These are phyloP conservation scores for Thereva unica DNA, from an alignment of 2,888 invertebrate genomes.

Conservation along the genomic window DNA sequence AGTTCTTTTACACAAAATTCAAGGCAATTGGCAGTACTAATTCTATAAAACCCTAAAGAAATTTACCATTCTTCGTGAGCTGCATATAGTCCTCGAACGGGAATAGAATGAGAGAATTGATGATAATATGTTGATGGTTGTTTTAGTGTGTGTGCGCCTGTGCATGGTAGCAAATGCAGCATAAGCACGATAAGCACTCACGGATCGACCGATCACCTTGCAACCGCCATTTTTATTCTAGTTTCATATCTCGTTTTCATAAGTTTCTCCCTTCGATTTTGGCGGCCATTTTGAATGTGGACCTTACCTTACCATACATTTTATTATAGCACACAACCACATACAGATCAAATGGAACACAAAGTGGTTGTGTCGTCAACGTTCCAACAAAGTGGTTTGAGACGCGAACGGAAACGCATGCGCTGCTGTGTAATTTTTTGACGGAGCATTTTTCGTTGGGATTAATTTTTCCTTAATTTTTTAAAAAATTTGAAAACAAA, in stretches of 20 bases:
- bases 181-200: too few relatives aligned
- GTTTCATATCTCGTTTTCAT: neutral
- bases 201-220: neutral
- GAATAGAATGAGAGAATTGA: too few relatives aligned
- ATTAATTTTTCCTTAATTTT: conserved; percentile 25
- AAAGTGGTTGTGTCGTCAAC: conserved; percentile 41
- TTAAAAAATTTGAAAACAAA: conserved; percentile 4
- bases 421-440: conserved; percentile 44
- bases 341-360: conserved; percentile 10
- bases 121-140: too few relatives aligned
- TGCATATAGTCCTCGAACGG: too few relatives aligned
- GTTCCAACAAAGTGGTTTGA: conserved; percentile 51
- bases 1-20: too few relatives aligned
- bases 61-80: too few relatives aligned
- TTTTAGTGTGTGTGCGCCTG: too few relatives aligned
- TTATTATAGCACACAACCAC: conserved; percentile 11
- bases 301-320: neutral
- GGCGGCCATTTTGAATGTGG: conserved; percentile 38
- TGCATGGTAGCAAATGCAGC: too few relatives aligned
- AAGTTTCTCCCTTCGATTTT: conserved; percentile 14
- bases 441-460: conserved; percentile 34
- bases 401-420: conserved; percentile 53
- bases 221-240: neutral
- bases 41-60: too few relatives aligned
- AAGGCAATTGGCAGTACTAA: too few relatives aligned